Conservation (phyloP, 2,113 vertebrate genomes). For the Colistium nudipinnis region DNA sequence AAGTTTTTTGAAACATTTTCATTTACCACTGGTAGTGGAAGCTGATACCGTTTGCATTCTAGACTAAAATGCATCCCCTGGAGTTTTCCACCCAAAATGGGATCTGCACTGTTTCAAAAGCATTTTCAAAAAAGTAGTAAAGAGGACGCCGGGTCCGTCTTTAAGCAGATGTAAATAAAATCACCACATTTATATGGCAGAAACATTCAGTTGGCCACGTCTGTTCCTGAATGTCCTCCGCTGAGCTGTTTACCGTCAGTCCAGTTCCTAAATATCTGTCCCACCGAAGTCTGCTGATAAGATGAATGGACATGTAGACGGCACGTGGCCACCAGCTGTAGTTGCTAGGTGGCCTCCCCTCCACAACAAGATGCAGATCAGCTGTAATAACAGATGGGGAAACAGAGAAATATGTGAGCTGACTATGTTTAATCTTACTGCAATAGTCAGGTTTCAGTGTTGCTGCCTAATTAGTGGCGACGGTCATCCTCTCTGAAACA, state of each 20-base stretch:
- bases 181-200: constrained; percentile 10
- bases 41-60: too few relatives aligned
- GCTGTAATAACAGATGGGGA: constrained; percentile 36
- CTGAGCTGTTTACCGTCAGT: constrained; percentile 41
- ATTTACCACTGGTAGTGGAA: not conserved
- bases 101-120: too few relatives aligned
- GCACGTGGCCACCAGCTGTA: constrained; percentile 67
- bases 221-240: constrained; percentile 27
- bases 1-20: too few relatives aligned
- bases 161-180: constrained; percentile 11
- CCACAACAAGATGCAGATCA: constrained; percentile 40
- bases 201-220: not conserved
- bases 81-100: too few relatives aligned
- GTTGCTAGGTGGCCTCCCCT: constrained; percentile 50
- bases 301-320: constrained; percentile 51
- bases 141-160: not conserved
- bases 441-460: not conserved
- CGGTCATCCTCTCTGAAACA: not conserved
- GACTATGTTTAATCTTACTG: constrained; percentile 10
- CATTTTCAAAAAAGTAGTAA: too few relatives aligned
- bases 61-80: too few relatives aligned
- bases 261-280: constrained; percentile 36
- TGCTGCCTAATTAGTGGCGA: not conserved
- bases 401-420: constrained; percentile 37
- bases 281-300: constrained; percentile 41